Conservation (phyloP, 2,888 invertebrate species). For the Bhutanitis thaidina region DNA sequence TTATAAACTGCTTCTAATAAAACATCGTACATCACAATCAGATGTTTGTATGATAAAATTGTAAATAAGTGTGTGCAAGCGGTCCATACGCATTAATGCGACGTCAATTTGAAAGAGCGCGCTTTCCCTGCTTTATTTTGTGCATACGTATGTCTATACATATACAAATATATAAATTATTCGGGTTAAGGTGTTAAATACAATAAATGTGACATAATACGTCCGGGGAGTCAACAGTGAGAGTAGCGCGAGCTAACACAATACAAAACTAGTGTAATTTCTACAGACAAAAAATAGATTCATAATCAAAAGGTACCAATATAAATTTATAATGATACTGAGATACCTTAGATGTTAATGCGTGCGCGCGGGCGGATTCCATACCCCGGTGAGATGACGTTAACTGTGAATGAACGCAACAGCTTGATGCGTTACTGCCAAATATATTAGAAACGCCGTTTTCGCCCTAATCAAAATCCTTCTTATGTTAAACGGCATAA, state of each 20-base stretch:
- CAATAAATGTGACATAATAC: conserved; percentile 57
- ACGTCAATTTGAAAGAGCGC: conserved; percentile 52
- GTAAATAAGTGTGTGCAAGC: conserved; percentile 34
- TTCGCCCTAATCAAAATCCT: neutral
- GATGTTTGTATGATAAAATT: conserved; percentile 23
- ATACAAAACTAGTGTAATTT: conserved; percentile 78
- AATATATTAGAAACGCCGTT: conserved; percentile 25
- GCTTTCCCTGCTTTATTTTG: conserved; percentile 58
- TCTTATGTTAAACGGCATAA: neutral
- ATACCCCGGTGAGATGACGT: conserved; percentile 6
- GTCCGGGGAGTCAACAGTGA: conserved; percentile 71
- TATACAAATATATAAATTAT: conserved; percentile 55
- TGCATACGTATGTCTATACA: conserved; percentile 57
- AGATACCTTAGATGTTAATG: conserved; percentile 70
- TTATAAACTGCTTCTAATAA: neutral
- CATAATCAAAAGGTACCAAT: conserved; percentile 88
- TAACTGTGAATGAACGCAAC: conserved; percentile 14
- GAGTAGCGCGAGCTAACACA: conserved; percentile 46
- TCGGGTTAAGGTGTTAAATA: conserved; percentile 72
- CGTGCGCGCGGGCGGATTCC: conserved; percentile 51
- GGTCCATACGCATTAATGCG: conserved; percentile 55
- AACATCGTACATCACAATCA: conserved; percentile 2
- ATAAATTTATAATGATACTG: conserved; percentile 71
- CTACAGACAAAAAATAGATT: conserved; percentile 80
- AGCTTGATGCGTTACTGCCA: conserved; percentile 28